Base-by-base conservation (phyloP, 2,888 invertebrate species). In the Hyposoter dolosus region DNA sequence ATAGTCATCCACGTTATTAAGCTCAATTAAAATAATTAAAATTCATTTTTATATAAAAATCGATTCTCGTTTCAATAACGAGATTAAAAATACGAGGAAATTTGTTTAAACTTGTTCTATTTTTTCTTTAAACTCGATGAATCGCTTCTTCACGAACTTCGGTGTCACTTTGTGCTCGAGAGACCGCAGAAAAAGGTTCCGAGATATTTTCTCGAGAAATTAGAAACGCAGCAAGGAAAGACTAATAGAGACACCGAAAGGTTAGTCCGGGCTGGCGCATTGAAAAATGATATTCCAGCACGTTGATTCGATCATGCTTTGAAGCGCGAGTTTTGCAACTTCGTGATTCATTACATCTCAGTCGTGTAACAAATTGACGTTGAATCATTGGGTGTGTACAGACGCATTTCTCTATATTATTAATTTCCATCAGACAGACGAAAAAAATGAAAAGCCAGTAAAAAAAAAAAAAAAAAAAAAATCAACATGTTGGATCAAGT, bases 271-370 rank as follows among this genome's bases (percentile, higher is more conserved):
- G 66, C 66, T 66, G 74, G 17, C 56, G 28, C 50, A 78, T 83
- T 76, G 72, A 78, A 72, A 83, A 83, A 81, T 53, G 15, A 71
- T 83, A 77, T 83, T 78, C 83, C 78, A n/a, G n/a, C n/a, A 72
- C 28, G 47, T 66, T 60, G 82, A 76, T 76, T 83, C 56, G 83
- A 83, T 83, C 83, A 74, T 72, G 45, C 83, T 66, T 45, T 53
- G 75, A 69, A 72, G 72, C 78, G 56, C 66, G 47, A 66, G 78
- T 81, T 81, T 83, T 83, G 83, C 78, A 78, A 83, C 72, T 17
- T 72, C 78, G 78, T 83, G 83, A 83, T 83, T 83, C 83, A 83
- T 83, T 74, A 77, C 65, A 66, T 45, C 56, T 60, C 68, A 43
- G 45, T 79, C 79, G 53, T 80, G 53, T 47, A 53, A 74, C 50